These are phyloP conservation scores for Syncerus caffer DNA, from an alignment of 2,797 vertebrate species.

Conservation along the genomic window DNA sequence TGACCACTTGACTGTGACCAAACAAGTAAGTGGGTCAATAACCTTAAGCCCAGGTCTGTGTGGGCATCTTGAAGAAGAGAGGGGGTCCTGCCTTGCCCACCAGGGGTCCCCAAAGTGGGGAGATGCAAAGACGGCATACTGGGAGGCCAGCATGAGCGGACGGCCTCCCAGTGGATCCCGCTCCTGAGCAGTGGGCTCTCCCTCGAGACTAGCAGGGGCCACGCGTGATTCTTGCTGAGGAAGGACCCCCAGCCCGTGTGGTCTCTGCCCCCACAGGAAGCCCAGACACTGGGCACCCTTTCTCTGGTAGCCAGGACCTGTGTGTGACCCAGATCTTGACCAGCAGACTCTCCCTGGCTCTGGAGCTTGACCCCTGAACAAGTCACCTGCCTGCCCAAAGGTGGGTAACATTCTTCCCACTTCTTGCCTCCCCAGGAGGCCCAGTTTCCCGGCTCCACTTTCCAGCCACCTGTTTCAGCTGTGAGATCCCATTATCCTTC, in stretches of 20 bases:
- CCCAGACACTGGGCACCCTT: neutral
- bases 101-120: neutral
- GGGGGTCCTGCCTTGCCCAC: neutral
- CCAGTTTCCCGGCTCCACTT: neutral
- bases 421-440: neutral
- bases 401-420: neutral
- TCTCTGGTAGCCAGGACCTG: neutral
- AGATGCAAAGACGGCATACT: fast-evolving
- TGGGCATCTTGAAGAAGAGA: neutral
- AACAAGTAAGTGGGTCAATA: neutral
- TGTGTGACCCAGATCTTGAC: neutral
- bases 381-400: neutral
- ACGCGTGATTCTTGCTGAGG: neutral
- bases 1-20: neutral
- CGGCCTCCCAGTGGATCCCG: neutral
- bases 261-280: neutral
- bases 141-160: neutral
- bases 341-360: neutral
- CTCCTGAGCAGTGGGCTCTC: neutral
- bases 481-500: neutral
- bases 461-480: neutral
- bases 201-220: neutral
- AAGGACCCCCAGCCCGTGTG: neutral
- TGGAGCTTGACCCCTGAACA: neutral
- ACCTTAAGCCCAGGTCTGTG: neutral